These are phyloP conservation scores for Neotoxoptera formosana DNA, from an alignment of 1,140 invertebrate species.

Conservation along the genomic window DNA sequence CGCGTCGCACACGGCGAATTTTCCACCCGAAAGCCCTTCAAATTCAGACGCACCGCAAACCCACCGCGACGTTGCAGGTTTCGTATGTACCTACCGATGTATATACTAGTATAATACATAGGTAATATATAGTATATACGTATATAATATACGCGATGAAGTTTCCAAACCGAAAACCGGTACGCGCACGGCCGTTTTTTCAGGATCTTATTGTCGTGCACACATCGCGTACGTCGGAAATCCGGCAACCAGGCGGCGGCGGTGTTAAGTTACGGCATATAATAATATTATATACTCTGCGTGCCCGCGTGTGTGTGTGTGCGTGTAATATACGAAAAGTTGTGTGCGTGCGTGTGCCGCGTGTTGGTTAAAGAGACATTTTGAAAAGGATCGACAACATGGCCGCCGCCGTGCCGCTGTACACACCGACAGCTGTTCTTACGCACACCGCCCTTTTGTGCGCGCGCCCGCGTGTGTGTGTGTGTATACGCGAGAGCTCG, in stretches of 20 bases:
- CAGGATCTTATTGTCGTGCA: constrained; percentile 8
- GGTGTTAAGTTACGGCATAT: constrained; percentile 54
- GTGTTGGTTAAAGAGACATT: constrained; percentile 56
- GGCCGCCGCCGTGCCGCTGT: constrained; percentile 47
- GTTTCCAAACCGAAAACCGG: constrained; percentile 30
- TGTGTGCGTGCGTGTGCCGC: constrained; percentile 44
- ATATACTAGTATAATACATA: background rate
- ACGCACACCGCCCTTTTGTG: constrained; percentile 55
- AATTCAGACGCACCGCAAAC: background rate
- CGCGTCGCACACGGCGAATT: background rate
- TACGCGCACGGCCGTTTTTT: constrained; percentile 28
- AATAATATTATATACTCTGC: background rate
- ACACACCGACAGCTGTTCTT: constrained; percentile 55
- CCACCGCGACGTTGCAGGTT: background rate
- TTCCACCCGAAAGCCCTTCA: constrained; percentile 10
- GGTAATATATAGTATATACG: background rate
- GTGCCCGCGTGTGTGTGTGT: background rate
- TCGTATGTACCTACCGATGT: background rate
- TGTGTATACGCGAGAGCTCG: background rate
- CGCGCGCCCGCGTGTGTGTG: background rate
- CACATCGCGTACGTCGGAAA: constrained; percentile 22
- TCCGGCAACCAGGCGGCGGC: constrained; percentile 48
- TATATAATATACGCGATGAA: background rate
- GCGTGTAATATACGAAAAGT: constrained; percentile 39
- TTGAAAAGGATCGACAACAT: constrained; percentile 58